phyloP scores from a whole-genome alignment of 2,888 invertebrate genomes.

The Campopleginae sp. region DNA sequence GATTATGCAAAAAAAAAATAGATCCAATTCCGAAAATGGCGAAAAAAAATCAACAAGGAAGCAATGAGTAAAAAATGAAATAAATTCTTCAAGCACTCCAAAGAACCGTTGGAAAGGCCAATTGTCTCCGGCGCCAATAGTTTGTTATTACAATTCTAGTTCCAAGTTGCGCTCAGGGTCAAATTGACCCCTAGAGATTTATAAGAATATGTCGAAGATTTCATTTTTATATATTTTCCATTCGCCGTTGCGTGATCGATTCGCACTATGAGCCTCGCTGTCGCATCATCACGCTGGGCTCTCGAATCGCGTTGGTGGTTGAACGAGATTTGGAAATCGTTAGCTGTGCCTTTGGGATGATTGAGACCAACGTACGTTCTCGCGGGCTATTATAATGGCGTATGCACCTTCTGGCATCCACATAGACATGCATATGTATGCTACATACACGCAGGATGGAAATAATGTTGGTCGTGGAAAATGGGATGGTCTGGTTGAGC shows the following conservation, averaged over 20 bases:
- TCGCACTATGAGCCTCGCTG: not conserved
- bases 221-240: not conserved
- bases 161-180: too few relatives aligned
- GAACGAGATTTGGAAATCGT: slow-evolving; percentile 24
- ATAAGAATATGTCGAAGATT: not conserved
- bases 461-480: slow-evolving; percentile 55
- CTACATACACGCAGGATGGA: slow-evolving; percentile 28
- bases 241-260: not conserved
- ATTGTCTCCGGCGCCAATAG: too few relatives aligned
- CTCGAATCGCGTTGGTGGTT: slow-evolving; percentile 6
- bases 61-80: too few relatives aligned
- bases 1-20: too few relatives aligned
- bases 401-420: slow-evolving; percentile 18
- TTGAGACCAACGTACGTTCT: slow-evolving; percentile 23
- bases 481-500: slow-evolving; percentile 33
- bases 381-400: slow-evolving; percentile 35
- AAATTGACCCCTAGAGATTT: not conserved
- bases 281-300: not conserved
- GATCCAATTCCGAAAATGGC: too few relatives aligned
- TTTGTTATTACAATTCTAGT: too few relatives aligned
- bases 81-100: too few relatives aligned
- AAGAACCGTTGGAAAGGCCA: too few relatives aligned
- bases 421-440: slow-evolving; percentile 15
- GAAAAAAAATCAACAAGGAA: too few relatives aligned
- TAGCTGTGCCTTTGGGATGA: slow-evolving; percentile 35